phyloP scores from a whole-genome alignment of 2,797 vertebrate genomes.

The Periophthalmus magnuspinnatus region DNA sequence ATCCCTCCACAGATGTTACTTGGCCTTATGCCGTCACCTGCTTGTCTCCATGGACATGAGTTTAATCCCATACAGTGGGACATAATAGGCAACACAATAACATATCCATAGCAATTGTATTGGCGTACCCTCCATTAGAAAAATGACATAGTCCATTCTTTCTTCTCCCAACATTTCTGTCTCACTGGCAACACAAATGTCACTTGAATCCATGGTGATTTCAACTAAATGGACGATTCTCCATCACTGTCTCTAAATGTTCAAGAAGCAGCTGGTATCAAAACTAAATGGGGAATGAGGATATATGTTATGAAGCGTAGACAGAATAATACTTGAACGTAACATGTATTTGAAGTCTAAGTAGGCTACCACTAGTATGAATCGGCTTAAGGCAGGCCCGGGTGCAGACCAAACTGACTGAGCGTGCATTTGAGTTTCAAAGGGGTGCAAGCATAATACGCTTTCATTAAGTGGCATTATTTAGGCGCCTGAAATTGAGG shows the following conservation, averaged over 20 bases:
- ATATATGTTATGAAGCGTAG: not conserved
- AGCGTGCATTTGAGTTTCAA: too few relatives aligned
- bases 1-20: not conserved
- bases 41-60: not conserved
- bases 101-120: not conserved
- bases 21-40: not conserved
- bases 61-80: not conserved
- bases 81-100: not conserved
- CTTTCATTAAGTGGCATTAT: too few relatives aligned
- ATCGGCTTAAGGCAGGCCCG: too few relatives aligned
- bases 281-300: not conserved
- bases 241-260: not conserved
- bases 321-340: not conserved
- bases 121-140: too few relatives aligned
- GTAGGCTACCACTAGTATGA: too few relatives aligned
- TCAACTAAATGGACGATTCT: not conserved
- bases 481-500: too few relatives aligned
- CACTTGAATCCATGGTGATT: not conserved
- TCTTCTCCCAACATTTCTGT: not conserved
- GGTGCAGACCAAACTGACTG: too few relatives aligned
- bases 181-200: not conserved
- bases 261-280: not conserved
- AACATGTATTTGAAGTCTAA: not conserved
- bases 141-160: not conserved
- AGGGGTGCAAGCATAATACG: too few relatives aligned